These are phyloP conservation scores for Acanthacorydalis orientalis DNA, from an alignment of 2,888 invertebrate genomes.

Conservation along the genomic window DNA sequence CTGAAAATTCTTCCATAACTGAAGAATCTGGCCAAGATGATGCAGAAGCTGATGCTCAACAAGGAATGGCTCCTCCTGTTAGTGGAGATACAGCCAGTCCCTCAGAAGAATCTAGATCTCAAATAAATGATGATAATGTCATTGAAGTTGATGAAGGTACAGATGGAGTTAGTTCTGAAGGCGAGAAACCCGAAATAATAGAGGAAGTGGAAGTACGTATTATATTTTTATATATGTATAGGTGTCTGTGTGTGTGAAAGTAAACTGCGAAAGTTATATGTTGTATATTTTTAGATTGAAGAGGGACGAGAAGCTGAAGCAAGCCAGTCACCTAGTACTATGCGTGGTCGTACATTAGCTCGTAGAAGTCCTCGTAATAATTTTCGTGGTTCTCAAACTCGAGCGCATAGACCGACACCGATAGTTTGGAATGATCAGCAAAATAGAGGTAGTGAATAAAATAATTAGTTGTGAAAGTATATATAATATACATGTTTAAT, in stretches of 20 bases:
- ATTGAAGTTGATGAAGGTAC: slow-evolving; percentile 25
- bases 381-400: slow-evolving; percentile 18
- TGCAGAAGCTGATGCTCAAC: background rate
- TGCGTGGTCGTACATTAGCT: slow-evolving; percentile 21
- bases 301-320: slow-evolving; percentile 74
- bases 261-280: background rate
- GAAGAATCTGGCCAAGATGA: slow-evolving; percentile 3
- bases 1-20: slow-evolving; percentile 6
- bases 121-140: slow-evolving; percentile 15
- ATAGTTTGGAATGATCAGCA: slow-evolving; percentile 39
- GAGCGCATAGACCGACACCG: slow-evolving; percentile 36
- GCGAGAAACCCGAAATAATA: slow-evolving; percentile 36
- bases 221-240: background rate
- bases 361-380: slow-evolving; percentile 17
- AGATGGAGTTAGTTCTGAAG: slow-evolving; percentile 41
- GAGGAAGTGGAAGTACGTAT: slow-evolving; percentile 24
- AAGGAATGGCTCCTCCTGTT: background rate
- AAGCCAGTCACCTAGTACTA: slow-evolving; percentile 38
- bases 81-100: background rate
- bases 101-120: slow-evolving; percentile 12
- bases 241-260: background rate
- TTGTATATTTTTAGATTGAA: slow-evolving; percentile 29
- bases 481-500: too few relatives aligned
- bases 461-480: too few relatives aligned
- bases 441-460: slow-evolving; percentile 9